These are phyloP conservation scores for Synergus japonicus DNA, from an alignment of 2,888 invertebrate genomes.

Conservation along the genomic window DNA sequence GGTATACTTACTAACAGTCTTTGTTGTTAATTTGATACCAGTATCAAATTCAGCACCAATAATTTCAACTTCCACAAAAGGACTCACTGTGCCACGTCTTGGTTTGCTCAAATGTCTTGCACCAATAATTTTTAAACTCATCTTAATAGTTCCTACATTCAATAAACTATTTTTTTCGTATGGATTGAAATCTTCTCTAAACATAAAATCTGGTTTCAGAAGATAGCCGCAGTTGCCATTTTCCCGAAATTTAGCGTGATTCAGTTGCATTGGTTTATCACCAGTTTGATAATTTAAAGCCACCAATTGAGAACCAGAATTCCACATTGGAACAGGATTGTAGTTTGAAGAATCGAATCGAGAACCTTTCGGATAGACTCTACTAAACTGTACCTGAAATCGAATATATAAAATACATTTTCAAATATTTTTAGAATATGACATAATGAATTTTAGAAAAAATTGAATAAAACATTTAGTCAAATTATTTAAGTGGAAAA, in stretches of 20 bases:
- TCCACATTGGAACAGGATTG: conserved; percentile 97
- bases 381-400: conserved; percentile 87
- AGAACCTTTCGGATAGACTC: conserved; percentile 97
- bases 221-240: conserved; percentile 97
- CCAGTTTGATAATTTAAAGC: conserved; percentile 98
- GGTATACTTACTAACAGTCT: conserved; percentile 85
- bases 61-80: conserved; percentile 95
- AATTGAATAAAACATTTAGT: too few relatives aligned
- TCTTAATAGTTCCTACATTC: conserved; percentile 81
- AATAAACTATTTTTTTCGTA: conserved; percentile 83
- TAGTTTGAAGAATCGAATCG: conserved; percentile 98
- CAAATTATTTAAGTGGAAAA: too few relatives aligned
- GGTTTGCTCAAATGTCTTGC: conserved; percentile 93
- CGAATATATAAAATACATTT: too few relatives aligned
- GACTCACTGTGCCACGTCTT: conserved; percentile 91
- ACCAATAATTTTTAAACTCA: conserved; percentile 89
- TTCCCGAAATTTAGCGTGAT: conserved; percentile 93
- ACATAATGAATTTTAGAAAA: too few relatives aligned
- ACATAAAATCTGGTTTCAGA: conserved; percentile 94
- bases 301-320: conserved; percentile 97
- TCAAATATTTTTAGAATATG: too few relatives aligned
- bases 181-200: conserved; percentile 88
- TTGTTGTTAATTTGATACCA: conserved; percentile 90
- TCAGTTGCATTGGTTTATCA: conserved; percentile 97
- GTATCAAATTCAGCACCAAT: conserved; percentile 92